Conservation (phyloP, 2,797 vertebrate genomes). For the Pangasius sanitwongsei region DNA sequence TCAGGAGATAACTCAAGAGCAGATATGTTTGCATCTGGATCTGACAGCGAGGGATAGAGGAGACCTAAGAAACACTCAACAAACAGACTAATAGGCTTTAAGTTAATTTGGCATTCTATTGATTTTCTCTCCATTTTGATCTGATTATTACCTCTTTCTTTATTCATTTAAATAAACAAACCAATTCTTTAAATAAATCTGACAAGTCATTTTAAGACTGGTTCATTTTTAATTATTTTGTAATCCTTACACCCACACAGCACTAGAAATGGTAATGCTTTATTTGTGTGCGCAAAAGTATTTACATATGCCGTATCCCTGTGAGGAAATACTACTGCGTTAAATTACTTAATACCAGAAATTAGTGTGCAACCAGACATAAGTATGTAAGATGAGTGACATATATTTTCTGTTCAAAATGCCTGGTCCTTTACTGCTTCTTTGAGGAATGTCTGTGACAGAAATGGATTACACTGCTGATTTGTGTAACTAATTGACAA, state of each 20-base stretch:
- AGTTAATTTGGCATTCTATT: neutral
- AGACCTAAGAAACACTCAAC: neutral
- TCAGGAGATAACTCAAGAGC: neutral
- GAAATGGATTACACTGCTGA: slow-evolving; percentile 1
- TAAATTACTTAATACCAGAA: slow-evolving; percentile 16
- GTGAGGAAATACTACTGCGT: neutral
- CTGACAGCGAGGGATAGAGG: neutral
- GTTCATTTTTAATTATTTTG: neutral
- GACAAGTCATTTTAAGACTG: neutral
- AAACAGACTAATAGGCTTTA: neutral
- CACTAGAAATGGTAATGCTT: neutral
- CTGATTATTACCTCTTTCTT: neutral
- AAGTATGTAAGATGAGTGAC: slow-evolving; percentile 8
- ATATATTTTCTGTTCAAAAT: neutral
- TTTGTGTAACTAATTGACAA: neutral
- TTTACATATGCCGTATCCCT: neutral
- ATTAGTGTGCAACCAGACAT: neutral
- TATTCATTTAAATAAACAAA: neutral
- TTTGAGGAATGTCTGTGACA: neutral
- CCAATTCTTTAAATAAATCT: neutral
- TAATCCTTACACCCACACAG: neutral
- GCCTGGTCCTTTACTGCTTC: neutral
- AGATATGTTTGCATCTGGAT: neutral
- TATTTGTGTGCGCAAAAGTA: neutral
- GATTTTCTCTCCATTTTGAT: neutral